These are phyloP conservation scores for Idaea straminata DNA, from an alignment of 2,888 invertebrate species.

Conservation along the genomic window DNA sequence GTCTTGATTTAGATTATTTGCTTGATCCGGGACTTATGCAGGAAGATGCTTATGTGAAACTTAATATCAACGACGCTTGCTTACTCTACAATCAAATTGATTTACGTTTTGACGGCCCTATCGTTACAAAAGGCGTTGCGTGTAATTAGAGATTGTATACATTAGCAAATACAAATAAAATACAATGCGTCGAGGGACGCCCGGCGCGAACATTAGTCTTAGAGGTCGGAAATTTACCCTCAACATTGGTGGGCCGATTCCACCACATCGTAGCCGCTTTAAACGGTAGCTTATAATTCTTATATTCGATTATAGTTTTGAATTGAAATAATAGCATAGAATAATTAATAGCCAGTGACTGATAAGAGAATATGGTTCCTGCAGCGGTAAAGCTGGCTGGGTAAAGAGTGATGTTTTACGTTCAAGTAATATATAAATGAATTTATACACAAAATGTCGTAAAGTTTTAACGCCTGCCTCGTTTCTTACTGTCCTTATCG, in stretches of 20 bases:
- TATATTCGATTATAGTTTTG: no score
- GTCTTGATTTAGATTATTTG: background rate
- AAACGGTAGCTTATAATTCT: background rate
- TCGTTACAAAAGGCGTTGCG: constrained; percentile 63
- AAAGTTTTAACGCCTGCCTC: no score
- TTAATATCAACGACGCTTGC: constrained; percentile 8
- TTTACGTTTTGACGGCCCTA: constrained; percentile 52
- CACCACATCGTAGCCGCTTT: constrained; percentile 23
- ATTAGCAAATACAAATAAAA: constrained; percentile 78
- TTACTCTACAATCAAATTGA: background rate
- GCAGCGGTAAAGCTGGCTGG: no score
- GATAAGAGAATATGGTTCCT: no score
- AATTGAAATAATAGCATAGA: no score
- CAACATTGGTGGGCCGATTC: constrained; percentile 41
- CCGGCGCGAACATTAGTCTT: constrained; percentile 72
- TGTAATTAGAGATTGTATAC: constrained; percentile 80
- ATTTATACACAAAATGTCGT: no score
- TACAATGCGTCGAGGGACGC: constrained; percentile 67
- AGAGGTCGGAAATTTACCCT: constrained; percentile 64
- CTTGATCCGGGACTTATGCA: background rate
- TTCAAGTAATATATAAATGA: no score
- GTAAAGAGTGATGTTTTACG: no score
- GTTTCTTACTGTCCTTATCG: no score
- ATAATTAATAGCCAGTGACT: no score
- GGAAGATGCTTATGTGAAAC: background rate